Base-by-base conservation (phyloP, 2,888 invertebrate genomes). In the Tridacna crocea region DNA sequence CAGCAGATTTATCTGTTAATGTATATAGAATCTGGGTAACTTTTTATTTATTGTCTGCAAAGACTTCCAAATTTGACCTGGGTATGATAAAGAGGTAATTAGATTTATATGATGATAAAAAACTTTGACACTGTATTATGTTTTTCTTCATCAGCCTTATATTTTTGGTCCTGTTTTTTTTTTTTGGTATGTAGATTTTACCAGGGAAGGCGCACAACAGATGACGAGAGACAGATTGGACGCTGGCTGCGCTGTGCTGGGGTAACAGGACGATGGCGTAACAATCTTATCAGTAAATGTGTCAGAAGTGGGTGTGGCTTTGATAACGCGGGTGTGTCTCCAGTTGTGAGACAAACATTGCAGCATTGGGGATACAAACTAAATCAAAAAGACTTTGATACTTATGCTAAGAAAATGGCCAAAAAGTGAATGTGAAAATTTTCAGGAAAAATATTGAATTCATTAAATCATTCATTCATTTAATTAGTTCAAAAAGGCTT, bases 201-300 rank as follows among this genome's bases (percentile, higher is more conserved):
- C 72, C 89, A 89, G 66, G 92, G 92, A 4, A 79, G 92, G 68
- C 83, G 92, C 22, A 88, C 90, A 17, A 76, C 85, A 24, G 92
- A 92, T 88, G 91, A 92, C 77, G 89, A 90, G 46, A 79, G 92
- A 24, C 92, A 92, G 86, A 88, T 92, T 60, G 92, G 91, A 0
- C 86, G 92, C 4, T 92, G 92, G 92, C 77, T 90, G 72, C 79
- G 91, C n/a, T 92, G 91, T 85, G 92, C 92, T 0, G 92, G 92
- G 0, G 75, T 80, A 0, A 90, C 88, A 10, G 92, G 91, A 24
- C 58, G 92, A 61, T 92, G 91, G 91, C 85, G 87, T 26, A 90
- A 88, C 83, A 91, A 92, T 76, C 89, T 92, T 27, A 92, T 92
- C 70, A 82, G 90, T n/a, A 92, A 92, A 79, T 92, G 92, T 87